These are phyloP conservation scores for Cyphomyrus plagiostoma DNA, from an alignment of 2,113 vertebrate genomes.

Conservation along the genomic window DNA sequence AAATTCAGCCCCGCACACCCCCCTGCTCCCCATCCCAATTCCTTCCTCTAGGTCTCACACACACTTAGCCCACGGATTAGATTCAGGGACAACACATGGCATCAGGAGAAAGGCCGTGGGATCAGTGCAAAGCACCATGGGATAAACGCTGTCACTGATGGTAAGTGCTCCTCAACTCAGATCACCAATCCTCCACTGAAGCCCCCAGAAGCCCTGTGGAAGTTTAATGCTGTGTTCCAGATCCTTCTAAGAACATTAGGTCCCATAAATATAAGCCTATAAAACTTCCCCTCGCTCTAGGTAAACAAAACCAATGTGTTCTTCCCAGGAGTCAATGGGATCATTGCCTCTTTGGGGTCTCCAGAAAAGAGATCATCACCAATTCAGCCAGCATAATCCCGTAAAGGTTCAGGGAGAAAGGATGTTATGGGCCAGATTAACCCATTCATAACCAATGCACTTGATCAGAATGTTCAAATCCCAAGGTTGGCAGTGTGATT, in stretches of 20 bases:
- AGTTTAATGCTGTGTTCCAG: not conserved
- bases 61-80: not conserved
- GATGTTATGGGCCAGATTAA: not conserved
- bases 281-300: not conserved
- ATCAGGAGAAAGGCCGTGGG: not conserved
- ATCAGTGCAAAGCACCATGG: not conserved
- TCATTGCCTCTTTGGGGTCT: not conserved
- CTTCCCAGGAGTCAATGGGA: not conserved
- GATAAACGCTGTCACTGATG: not conserved
- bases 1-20: not conserved
- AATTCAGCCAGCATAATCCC: not conserved
- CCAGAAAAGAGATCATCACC: not conserved
- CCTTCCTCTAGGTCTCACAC: not conserved
- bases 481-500: not conserved
- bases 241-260: not conserved
- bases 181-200: not conserved
- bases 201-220: not conserved
- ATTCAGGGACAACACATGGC: not conserved
- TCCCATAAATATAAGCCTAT: not conserved
- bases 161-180: not conserved
- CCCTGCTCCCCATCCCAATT: not conserved
- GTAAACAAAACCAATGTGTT: conserved; percentile 3
- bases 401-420: not conserved
- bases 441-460: not conserved
- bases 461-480: not conserved